A percentile compares a stretch with the other conserved stretches of the same genome.
phyloP scores from a whole-genome alignment of 2,113 vertebrate genomes.

The Nanorana parkeri region DNA sequence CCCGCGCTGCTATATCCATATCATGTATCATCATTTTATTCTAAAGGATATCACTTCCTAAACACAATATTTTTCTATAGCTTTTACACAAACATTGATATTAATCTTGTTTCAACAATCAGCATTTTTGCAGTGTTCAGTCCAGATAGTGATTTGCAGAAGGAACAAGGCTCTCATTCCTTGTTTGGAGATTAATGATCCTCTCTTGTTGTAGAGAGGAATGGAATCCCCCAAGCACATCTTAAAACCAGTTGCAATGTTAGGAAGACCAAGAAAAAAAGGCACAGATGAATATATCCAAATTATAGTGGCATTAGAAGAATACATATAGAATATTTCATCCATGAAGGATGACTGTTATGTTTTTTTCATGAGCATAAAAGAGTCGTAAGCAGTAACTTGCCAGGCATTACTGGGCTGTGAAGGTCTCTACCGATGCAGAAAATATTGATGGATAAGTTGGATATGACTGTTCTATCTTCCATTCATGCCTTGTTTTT shows the following conservation, averaged over 20 bases:
- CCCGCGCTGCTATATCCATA: neutral
- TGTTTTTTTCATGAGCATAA: conserved; percentile 53
- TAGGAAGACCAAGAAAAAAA: conserved; percentile 32
- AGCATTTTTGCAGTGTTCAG: neutral
- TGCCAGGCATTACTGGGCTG: conserved; percentile 52
- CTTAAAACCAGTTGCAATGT: conserved; percentile 41
- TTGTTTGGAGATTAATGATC: conserved; percentile 41
- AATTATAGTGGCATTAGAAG: conserved; percentile 48
- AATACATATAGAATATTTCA: conserved; percentile 54
- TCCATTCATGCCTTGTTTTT: conserved; percentile 13
- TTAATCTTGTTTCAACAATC: conserved; percentile 16
- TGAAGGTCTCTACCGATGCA: conserved; percentile 47
- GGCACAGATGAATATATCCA: conserved; percentile 49
- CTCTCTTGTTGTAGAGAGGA: conserved; percentile 39
- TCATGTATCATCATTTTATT: neutral
- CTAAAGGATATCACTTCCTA: neutral
- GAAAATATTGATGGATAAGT: conserved; percentile 40
- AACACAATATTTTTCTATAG: conserved; percentile 18
- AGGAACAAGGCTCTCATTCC: conserved; percentile 13
- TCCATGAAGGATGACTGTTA: conserved; percentile 57
- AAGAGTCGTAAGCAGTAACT: conserved; percentile 43
- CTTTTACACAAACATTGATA: neutral
- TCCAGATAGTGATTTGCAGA: conserved; percentile 3
- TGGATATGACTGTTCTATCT: conserved; percentile 29
- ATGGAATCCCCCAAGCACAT: conserved; percentile 42